Evolutionary conservation across 2,888 invertebrate genomes (phyloP).

Genomic region (Epiblema foenella): DNA sequence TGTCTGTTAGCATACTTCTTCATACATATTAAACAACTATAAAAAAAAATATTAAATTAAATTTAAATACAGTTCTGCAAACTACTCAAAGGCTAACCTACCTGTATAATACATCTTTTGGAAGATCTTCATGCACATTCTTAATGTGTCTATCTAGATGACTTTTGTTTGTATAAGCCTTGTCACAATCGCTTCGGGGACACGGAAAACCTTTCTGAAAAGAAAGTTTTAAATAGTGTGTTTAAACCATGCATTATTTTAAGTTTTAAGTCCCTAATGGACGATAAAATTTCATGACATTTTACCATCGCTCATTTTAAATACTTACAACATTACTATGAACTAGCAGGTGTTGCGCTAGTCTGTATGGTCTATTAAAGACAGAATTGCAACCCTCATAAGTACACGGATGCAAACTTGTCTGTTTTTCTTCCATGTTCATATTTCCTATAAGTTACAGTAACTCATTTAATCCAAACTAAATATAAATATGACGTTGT

Average conservation of each 20-base stretch:
- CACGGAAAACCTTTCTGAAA: slow-evolving; percentile 86
- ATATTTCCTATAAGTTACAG: not conserved
- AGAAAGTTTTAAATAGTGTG: not conserved
- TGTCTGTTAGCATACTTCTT: slow-evolving; percentile 80
- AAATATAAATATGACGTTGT: not conserved
- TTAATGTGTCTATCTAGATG: slow-evolving; percentile 86
- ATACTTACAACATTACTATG: slow-evolving; percentile 85
- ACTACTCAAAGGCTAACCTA: slow-evolving; percentile 46
- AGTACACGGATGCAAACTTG: slow-evolving; percentile 70
- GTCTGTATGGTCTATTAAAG: slow-evolving; percentile 81
- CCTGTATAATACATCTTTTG: slow-evolving; percentile 65
- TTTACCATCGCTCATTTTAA: slow-evolving; percentile 7
- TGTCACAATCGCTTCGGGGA: slow-evolving; percentile 82
- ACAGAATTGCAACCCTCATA: slow-evolving; percentile 74
- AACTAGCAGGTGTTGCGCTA: slow-evolving; percentile 82
- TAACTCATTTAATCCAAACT: not conserved
- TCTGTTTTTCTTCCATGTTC: slow-evolving; percentile 46
- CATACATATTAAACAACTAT: slow-evolving; percentile 77
- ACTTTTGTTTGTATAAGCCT: slow-evolving; percentile 85
- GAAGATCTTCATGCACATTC: slow-evolving; percentile 70
- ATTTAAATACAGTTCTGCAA: not conserved
- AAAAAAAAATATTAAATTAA: slow-evolving; percentile 16
- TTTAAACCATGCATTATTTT: too few relatives aligned
- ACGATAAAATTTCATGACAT: too few relatives aligned
- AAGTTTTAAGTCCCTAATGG: too few relatives aligned